Conservation (phyloP, 2,888 invertebrate genomes). For the Odiellus spinosus region DNA sequence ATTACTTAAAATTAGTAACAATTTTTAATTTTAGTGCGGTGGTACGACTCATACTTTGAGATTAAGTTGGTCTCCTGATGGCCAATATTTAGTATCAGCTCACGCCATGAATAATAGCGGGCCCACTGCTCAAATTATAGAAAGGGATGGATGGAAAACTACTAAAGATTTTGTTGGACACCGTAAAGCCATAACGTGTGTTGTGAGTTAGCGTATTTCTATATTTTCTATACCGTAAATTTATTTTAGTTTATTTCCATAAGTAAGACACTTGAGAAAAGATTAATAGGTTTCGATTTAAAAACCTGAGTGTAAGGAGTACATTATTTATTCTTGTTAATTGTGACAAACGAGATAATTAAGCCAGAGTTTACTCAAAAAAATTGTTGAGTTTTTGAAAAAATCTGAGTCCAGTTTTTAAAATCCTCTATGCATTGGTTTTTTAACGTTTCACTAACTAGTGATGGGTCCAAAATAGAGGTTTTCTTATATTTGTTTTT, state of each 20-base stretch:
- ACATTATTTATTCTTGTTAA: neutral
- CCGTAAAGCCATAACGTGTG: slow-evolving; percentile 89
- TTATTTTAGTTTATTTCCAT: slow-evolving; percentile 1
- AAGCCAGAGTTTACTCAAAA: no score
- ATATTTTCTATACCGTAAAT: slow-evolving; percentile 3
- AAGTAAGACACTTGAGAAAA: no score
- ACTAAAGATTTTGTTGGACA: slow-evolving; percentile 97
- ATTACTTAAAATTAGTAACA: neutral
- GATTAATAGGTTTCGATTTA: neutral
- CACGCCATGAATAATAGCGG: slow-evolving; percentile 98
- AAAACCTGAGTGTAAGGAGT: neutral
- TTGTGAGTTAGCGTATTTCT: slow-evolving; percentile 45
- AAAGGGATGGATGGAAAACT: slow-evolving; percentile 76
- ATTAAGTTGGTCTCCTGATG: slow-evolving; percentile 95
- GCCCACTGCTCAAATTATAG: slow-evolving; percentile 88
- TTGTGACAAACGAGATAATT: no score
- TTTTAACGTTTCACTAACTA: no score
- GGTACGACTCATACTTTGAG: slow-evolving; percentile 84
- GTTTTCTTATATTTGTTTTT: no score
- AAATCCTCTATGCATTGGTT: no score
- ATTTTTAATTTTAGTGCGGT: slow-evolving; percentile 32
- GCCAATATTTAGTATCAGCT: slow-evolving; percentile 83
- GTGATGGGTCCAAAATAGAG: no score
- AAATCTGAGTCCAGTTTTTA: no score
- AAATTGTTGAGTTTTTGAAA: no score